Base-by-base conservation (phyloP, 2,113 vertebrate species). In the Xyliphius kryptos region DNA sequence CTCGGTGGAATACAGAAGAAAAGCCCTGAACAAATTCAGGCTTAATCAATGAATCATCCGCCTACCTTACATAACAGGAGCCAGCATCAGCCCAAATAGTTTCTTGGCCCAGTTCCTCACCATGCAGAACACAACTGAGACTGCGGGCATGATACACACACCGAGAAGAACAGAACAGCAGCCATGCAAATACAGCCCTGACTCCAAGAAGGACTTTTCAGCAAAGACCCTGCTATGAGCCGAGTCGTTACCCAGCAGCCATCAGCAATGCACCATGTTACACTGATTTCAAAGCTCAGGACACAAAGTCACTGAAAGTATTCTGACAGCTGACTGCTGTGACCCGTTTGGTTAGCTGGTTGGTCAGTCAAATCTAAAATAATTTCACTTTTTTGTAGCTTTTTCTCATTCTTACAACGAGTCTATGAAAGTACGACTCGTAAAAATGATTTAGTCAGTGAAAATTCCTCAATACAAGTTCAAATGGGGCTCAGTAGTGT, bases 1-100 rank as follows among this genome's bases (percentile, higher is more conserved):
- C 40, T 41, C 13, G 3, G 13, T 41, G 13, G 10, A 14, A 32
- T 10, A 20, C 47, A 51, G 14, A 50, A 12, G 22, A 40, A 15
- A 50, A 66, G 49, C n/a, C 44, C 62, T 44, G 36, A 6, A 50
- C 63, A 37, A 58, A 66, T 55, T 43, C 51, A 36, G 9, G 56
- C 50, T 51, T 59, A 67, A 67, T 67, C 38, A 48, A 67, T 60
- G 65, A 67, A 67, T 67, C 65, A 67, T 59, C 65, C 56, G 51
- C 56, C 65, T 58, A 52, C 65, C 22, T 60, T 67, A 46, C 14
- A 46, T 59, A 59, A 66, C 55, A 66, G 47, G 9, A 67, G 55
- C 55, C 64, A 58, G 49, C 57, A 57, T 19, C 17, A 66, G 65
- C 48, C 32, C 54, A 53, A 67, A 52, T 46, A 46, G 56, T 47